Base-by-base conservation (phyloP, 2,888 invertebrate species). In the Noctua fimbriata region DNA sequence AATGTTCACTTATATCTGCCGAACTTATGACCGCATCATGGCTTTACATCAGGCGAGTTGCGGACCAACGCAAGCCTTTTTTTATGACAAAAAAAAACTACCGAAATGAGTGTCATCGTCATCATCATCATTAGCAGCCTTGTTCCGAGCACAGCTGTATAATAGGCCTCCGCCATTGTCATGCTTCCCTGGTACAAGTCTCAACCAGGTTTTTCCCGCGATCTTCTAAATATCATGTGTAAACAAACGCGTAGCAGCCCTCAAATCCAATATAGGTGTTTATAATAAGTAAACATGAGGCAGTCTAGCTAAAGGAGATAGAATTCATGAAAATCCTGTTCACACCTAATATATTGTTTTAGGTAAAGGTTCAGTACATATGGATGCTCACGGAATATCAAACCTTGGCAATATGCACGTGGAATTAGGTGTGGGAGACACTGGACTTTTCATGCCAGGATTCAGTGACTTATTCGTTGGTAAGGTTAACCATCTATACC, bases 321-420 rank as follows among this genome's bases (percentile, higher is more conserved):
- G 24, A 52, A 73, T 60, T 60, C 67, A 66, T 72, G 28, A 84
- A 67, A 75, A 66, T 47, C 44, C 4, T 52, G 44, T 60, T 83
- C 0, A 83, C 55, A 36, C 1, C 49, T 77, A 58, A 67, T 52
- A 66, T 18, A 71, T 36, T 79, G 69, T 91, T 92, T 81, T 90
- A 96, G 95, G 94, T n/a, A 95, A 92, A 84, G 91, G 91, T 47
- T 87, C 88, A 65, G 89, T 96, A 83, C 93, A 92, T 86, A 78
- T 96, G 72, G 93, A 95, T 83, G 93, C 94, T 32, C 88, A 90
- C 16, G 96, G 96, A 86, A 94, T 96, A 90, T 95, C 95, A 63
- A 95, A 96, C 89, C 89, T 96, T 84, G 96, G 96, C 1, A 93
- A 92, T 89, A 92, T 93, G 47, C 92, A 91, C 44, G 73, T 96